phyloP scores from a whole-genome alignment of 2,113 vertebrate species.

The Cheilinus undulatus region DNA sequence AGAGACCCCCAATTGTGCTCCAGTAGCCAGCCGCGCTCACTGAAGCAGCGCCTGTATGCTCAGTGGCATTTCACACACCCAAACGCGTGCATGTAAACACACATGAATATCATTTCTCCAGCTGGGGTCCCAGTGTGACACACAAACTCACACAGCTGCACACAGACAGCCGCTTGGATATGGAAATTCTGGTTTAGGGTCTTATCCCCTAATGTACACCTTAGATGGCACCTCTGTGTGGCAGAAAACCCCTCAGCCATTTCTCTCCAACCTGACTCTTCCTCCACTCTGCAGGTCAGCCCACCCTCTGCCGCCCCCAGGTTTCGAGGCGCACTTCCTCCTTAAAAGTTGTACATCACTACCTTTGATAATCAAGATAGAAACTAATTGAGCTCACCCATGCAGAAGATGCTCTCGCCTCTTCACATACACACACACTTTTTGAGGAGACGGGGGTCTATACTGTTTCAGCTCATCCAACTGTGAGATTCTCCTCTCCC shows the following conservation, averaged over 20 bases:
- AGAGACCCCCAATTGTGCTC: slow-evolving; percentile 79
- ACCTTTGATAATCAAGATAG: slow-evolving; percentile 80
- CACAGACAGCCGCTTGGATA: slow-evolving; percentile 50
- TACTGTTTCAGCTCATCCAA: slow-evolving; percentile 90
- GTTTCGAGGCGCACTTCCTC: slow-evolving; percentile 91
- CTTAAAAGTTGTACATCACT: slow-evolving; percentile 86
- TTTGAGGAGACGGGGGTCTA: slow-evolving; percentile 71
- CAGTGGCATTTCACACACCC: slow-evolving; percentile 90
- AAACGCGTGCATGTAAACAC: slow-evolving; percentile 74
- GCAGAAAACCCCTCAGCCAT: slow-evolving; percentile 31
- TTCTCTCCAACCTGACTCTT: slow-evolving; percentile 25
- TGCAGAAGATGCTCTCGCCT: slow-evolving; percentile 84
- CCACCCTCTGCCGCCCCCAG: slow-evolving; percentile 51
- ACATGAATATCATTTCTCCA: slow-evolving; percentile 75
- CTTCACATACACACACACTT: slow-evolving; percentile 70
- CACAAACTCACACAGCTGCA: slow-evolving; percentile 39
- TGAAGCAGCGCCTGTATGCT: slow-evolving; percentile 92
- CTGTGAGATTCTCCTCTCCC: slow-evolving; percentile 94
- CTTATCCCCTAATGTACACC: slow-evolving; percentile 46
- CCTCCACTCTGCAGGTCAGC: slow-evolving; percentile 45
- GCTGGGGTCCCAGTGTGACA: slow-evolving; percentile 68
- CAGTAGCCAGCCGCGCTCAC: slow-evolving; percentile 83
- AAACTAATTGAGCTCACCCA: slow-evolving; percentile 76
- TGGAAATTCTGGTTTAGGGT: slow-evolving; percentile 66
- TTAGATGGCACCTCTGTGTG: slow-evolving; percentile 30